Percentiles rank a stretch among this genome's conserved stretches.
phyloP scores from a whole-genome alignment of 53 echinoderm and acorn worm species.

The Pentamera pediparva region DNA sequence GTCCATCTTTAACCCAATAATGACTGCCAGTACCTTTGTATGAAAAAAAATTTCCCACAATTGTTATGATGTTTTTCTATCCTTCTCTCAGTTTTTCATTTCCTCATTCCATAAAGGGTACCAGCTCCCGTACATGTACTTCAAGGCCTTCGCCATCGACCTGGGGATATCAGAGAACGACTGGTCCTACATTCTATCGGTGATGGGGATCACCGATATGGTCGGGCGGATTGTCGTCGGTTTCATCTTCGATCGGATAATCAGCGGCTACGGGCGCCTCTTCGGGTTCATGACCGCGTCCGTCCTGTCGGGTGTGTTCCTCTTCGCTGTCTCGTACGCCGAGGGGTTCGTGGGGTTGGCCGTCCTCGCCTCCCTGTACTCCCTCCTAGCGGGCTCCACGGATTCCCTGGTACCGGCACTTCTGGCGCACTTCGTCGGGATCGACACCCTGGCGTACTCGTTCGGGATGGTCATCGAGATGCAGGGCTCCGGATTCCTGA shows the following conservation, averaged over 20 bases:
- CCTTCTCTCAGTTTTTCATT: too few species aligned
- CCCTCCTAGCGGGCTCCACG: slow-evolving; percentile 77
- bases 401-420: slow-evolving; percentile 82
- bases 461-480: slow-evolving; percentile 87
- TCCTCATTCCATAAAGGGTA: too few species aligned
- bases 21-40: too few species aligned
- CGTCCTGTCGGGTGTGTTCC: slow-evolving; percentile 51
- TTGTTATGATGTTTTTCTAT: too few species aligned
- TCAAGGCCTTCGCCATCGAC: slow-evolving; percentile 73
- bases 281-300: slow-evolving; percentile 52
- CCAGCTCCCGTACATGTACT: slow-evolving; percentile 91
- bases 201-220: slow-evolving; percentile 83
- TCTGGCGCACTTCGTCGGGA: slow-evolving; percentile 77
- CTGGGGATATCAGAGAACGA: slow-evolving; percentile 55
- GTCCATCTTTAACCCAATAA: too few species aligned
- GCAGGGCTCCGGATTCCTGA: slow-evolving; percentile 85
- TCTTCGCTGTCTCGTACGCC: slow-evolving; percentile 47
- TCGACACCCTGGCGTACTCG: slow-evolving; percentile 75
- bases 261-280: slow-evolving; percentile 58
- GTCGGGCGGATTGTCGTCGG: slow-evolving; percentile 75
- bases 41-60: too few species aligned
- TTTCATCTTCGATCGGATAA: slow-evolving; percentile 64
- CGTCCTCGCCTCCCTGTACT: slow-evolving; percentile 53
- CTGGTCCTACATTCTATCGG: slow-evolving; percentile 71
- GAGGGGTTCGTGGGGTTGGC: slow-evolving; percentile 39